phyloP scores from a whole-genome alignment of 2,888 invertebrate genomes.

The Drosophila sordidapex region DNA sequence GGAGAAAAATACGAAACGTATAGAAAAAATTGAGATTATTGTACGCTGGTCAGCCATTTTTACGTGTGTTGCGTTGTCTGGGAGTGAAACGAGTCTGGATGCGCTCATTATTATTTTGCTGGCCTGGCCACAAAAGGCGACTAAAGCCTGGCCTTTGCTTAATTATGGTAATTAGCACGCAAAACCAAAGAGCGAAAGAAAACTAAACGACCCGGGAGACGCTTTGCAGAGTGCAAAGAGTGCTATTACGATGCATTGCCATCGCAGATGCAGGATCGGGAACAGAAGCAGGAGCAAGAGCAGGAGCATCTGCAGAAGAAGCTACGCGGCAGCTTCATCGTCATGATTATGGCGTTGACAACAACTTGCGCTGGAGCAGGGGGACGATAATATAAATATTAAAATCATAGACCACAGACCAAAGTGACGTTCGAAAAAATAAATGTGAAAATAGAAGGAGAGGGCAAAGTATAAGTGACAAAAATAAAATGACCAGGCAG shows the following conservation, averaged over 20 bases:
- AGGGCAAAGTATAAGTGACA: background rate
- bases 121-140: constrained; percentile 73
- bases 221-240: constrained; percentile 40
- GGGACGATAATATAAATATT: constrained; percentile 65
- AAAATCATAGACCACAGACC: constrained; percentile 39
- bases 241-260: constrained; percentile 42
- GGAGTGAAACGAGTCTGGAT: background rate
- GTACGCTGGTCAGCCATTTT: constrained; percentile 67
- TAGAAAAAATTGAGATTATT: constrained; percentile 43
- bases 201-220: constrained; percentile 61
- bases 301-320: constrained; percentile 1
- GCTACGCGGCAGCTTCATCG: background rate
- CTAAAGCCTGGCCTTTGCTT: constrained; percentile 81
- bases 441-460: constrained; percentile 1
- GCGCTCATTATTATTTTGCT: constrained; percentile 75
- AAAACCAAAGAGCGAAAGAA: constrained; percentile 52
- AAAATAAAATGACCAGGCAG: constrained; percentile 22
- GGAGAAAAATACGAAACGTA: constrained; percentile 1
- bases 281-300: constrained; percentile 1
- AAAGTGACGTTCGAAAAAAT: constrained; percentile 16
- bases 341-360: constrained; percentile 54
- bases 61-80: constrained; percentile 19
- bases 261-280: background rate
- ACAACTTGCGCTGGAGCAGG: background rate
- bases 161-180: constrained; percentile 77